A percentile compares a stretch with the other conserved stretches of the same genome.
Conservation (phyloP, 2,888 invertebrate genomes). For the Spilosoma lubricipeda region DNA sequence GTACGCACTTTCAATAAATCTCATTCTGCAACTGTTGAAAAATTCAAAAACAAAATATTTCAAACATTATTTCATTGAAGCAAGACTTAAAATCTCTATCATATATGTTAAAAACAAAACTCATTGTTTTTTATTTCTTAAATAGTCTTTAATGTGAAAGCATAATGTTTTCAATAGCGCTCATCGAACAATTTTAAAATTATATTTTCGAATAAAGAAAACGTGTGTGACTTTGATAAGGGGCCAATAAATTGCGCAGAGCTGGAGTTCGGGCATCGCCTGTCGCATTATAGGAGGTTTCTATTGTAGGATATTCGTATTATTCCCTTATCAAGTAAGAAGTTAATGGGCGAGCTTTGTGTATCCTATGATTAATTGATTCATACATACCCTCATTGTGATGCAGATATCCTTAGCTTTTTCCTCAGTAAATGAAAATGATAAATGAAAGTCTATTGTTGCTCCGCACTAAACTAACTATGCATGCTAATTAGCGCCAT, state of each 20-base stretch:
- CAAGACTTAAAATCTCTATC: background rate
- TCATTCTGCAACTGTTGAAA: too few relatives aligned
- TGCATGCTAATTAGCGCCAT: slow-evolving; percentile 63
- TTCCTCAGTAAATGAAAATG: slow-evolving; percentile 74
- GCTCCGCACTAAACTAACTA: slow-evolving; percentile 46
- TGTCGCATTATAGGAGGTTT: slow-evolving; percentile 74
- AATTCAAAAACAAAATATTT: too few relatives aligned
- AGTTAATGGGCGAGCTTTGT: slow-evolving; percentile 85
- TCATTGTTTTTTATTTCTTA: slow-evolving; percentile 17
- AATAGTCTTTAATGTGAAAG: slow-evolving; percentile 27
- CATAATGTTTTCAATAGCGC: slow-evolving; percentile 40
- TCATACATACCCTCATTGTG: slow-evolving; percentile 79
- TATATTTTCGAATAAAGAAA: slow-evolving; percentile 62
- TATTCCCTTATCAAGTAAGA: slow-evolving; percentile 85
- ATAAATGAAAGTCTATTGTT: slow-evolving; percentile 70
- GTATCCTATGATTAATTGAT: slow-evolving; percentile 84
- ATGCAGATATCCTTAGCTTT: slow-evolving; percentile 83
- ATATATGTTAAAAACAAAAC: background rate
- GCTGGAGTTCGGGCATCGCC: slow-evolving; percentile 67
- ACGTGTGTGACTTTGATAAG: slow-evolving; percentile 76
- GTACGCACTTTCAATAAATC: too few relatives aligned
- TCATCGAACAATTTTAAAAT: slow-evolving; percentile 41
- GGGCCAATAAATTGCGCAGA: slow-evolving; percentile 75
- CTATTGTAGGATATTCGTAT: slow-evolving; percentile 80
- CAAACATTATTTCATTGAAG: too few relatives aligned